Base-by-base conservation (phyloP, 2,888 invertebrate genomes). In the Oxycera nigricornis region DNA sequence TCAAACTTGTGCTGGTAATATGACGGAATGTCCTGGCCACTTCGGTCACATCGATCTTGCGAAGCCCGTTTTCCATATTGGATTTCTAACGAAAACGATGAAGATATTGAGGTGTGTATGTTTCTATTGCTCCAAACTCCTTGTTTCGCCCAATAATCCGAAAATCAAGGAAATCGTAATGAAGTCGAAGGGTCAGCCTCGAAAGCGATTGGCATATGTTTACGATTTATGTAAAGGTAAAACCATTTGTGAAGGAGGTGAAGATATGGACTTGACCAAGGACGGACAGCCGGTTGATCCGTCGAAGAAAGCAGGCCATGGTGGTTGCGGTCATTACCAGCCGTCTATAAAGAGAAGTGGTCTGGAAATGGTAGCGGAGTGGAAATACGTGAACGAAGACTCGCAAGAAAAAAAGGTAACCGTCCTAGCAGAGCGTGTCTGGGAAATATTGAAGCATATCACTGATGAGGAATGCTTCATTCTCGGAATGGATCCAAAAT, bases 1-100 rank as follows among this genome's bases (percentile, higher is more conserved):
- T 82, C 96, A 96, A 84, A 98, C 97, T 0, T 98, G 97, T 84
- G 97, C 97, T 76, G 95, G 98, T 59, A 97, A 96, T 82, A 96
- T 98, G 94, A 95, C 96, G 0, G 98, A 98, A 85, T 99, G 99
- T 84, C 98, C 99, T 1, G 99, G 99, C 1, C 99, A 99, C 86
- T 99, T 99, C 87, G 99, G 98, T 2, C 99, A 99, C 84, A 94
- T 99, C 81, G 98, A 99, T 85, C 87, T 99, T 78, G 94, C 98
- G 0, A 99, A 99, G 85, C 99, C 99, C 22, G 99, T 99, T 0
- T 99, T 96, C 86, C 98, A 99, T 84, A 94, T 98, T 82, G 98
- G 98, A 41, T 99, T 98, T 82, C 89, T 99, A 70, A 96, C 96
- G 39, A 99, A 99, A 87, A 95, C 95, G 0, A 95, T 99, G 78